Evolutionary conservation across 2,797 vertebrate genomes (phyloP).

Genomic region (Alca torda): DNA sequence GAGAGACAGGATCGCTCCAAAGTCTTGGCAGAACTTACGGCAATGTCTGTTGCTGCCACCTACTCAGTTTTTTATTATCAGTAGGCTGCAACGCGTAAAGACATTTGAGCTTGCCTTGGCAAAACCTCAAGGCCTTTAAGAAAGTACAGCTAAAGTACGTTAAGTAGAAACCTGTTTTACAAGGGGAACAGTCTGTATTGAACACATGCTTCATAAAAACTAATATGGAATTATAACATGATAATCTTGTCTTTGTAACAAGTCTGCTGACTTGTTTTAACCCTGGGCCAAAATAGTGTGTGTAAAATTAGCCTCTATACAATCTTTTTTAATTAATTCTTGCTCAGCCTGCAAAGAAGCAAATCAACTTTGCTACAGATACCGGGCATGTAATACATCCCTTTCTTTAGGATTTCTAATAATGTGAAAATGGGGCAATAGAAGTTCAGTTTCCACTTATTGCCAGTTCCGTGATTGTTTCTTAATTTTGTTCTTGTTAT

Average conservation of each 20-base stretch:
- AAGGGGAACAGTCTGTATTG: background rate
- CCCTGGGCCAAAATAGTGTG: background rate
- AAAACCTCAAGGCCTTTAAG: background rate
- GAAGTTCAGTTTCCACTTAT: background rate
- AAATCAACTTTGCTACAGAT: background rate
- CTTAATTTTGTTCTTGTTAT: background rate
- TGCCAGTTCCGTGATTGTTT: background rate
- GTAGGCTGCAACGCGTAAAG: background rate
- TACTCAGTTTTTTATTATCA: background rate
- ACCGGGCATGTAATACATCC: background rate
- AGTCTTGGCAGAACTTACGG: background rate
- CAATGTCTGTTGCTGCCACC: background rate
- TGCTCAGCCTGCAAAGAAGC: background rate
- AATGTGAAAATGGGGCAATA: background rate
- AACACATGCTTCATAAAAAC: background rate
- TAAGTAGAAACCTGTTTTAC: background rate
- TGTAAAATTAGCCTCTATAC: background rate
- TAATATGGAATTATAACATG: background rate
- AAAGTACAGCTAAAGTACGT: background rate
- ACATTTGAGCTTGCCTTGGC: background rate
- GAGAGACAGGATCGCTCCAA: background rate
- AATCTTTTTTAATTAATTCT: background rate
- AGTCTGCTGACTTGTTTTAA: background rate
- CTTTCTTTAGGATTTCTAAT: background rate
- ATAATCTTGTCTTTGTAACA: background rate